Conservation (phyloP, 2,797 vertebrate species). For the Muraenolepis orangiensis region DNA sequence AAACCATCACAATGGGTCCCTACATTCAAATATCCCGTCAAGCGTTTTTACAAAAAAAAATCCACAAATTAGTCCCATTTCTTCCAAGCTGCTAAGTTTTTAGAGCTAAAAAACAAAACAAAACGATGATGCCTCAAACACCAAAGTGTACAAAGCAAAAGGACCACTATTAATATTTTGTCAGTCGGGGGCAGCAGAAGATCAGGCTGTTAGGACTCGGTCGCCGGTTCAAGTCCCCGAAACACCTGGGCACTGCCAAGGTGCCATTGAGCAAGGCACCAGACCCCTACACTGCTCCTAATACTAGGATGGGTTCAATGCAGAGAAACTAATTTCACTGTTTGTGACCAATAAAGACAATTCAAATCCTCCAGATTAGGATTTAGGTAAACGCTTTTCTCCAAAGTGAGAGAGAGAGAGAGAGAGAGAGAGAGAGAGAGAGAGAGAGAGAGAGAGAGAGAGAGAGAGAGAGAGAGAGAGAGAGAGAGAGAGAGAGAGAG, state of each 20-base stretch:
- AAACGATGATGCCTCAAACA: neutral
- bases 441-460: neutral
- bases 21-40: neutral
- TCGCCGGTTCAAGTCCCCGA: too few species aligned
- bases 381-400: neutral
- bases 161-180: too few species aligned
- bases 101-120: neutral
- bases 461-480: too few species aligned
- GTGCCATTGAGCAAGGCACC: too few species aligned
- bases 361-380: too few species aligned
- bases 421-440: neutral
- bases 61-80: neutral
- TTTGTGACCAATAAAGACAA: too few species aligned
- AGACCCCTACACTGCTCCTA: too few species aligned
- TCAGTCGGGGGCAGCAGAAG: too few species aligned
- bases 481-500: neutral
- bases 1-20: neutral
- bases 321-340: too few species aligned
- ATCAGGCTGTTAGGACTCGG: too few species aligned
- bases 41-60: neutral
- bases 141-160: neutral
- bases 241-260: too few species aligned
- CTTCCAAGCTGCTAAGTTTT: neutral
- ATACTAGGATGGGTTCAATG: too few species aligned
- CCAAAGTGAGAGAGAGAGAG: conserved; percentile 3